Conservation (phyloP, 2,113 vertebrate genomes). For the Holacanthus passer region DNA sequence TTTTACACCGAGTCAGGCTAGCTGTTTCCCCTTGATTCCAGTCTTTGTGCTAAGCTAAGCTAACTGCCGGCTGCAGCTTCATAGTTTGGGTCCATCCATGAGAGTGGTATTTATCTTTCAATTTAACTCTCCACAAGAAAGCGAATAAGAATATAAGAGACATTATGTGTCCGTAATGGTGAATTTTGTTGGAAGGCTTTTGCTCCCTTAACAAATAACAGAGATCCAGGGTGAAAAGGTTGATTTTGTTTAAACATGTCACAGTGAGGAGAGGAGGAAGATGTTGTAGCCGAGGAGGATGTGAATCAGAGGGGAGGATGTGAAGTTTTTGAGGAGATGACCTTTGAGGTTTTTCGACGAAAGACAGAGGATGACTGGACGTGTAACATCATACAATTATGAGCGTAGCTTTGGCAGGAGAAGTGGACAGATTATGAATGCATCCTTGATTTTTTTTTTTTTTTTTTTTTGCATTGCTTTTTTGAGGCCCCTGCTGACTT, state of each 20-base stretch:
- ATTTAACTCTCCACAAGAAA: neutral
- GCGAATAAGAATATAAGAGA: neutral
- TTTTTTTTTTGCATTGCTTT: constrained; percentile 12
- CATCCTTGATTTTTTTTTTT: constrained; percentile 7
- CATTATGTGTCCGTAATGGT: neutral
- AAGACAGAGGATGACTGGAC: constrained; percentile 26
- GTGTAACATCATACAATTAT: neutral
- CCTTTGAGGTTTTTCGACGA: constrained; percentile 20
- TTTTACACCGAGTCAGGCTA: neutral
- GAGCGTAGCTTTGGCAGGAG: constrained; percentile 11
- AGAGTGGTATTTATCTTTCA: neutral
- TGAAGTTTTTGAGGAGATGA: constrained; percentile 18
- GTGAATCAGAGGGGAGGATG: constrained; percentile 35
- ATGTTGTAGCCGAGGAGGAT: constrained; percentile 17
- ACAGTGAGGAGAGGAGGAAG: constrained; percentile 17
- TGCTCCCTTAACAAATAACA: constrained; percentile 5
- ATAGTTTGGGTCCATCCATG: neutral
- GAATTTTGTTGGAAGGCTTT: constrained; percentile 3
- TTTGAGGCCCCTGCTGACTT: neutral
- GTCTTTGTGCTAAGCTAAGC: neutral
- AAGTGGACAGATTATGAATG: neutral
- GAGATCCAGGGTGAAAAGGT: constrained; percentile 24
- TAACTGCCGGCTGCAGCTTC: neutral
- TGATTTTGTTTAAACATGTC: constrained; percentile 41
- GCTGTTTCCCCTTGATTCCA: neutral